Conservation (phyloP, 2,113 vertebrate genomes). For the Forbesichthys papilliferus region DNA sequence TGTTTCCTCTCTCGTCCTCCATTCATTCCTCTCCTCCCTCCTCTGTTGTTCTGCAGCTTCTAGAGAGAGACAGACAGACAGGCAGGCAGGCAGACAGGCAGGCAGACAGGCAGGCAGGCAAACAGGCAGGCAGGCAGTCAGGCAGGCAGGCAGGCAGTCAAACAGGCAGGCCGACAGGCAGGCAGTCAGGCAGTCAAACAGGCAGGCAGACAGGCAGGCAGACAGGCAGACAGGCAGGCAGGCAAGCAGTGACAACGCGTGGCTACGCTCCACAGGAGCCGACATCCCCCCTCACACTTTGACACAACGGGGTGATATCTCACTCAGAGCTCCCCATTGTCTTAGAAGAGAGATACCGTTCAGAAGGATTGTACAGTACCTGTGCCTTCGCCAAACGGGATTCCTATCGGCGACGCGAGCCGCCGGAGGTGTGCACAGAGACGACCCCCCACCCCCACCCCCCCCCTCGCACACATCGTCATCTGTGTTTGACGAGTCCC, state of each 20-base stretch:
- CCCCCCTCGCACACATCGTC: background rate
- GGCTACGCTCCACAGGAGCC: slow-evolving; percentile 71
- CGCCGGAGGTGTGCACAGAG: background rate
- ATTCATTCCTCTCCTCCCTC: no score
- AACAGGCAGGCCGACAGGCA: no score
- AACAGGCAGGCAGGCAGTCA: background rate
- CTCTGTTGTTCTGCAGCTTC: no score
- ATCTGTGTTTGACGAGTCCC: background rate
- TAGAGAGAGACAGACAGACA: no score
- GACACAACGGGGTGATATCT: slow-evolving; percentile 67
- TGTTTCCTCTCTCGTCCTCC: no score
- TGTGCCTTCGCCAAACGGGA: background rate
- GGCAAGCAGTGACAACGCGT: slow-evolving; percentile 70
- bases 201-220: no score
- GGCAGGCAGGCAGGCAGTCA: no score
- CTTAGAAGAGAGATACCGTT: slow-evolving; percentile 39
- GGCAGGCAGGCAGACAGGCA: slow-evolving; percentile 47
- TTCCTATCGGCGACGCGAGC: slow-evolving; percentile 12
- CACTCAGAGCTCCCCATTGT: slow-evolving; percentile 60
- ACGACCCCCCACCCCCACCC: background rate
- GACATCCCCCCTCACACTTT: slow-evolving; percentile 67
- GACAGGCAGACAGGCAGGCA: background rate
- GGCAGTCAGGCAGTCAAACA: no score
- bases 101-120: slow-evolving; percentile 24
- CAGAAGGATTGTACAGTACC: slow-evolving; percentile 8